Evolutionary conservation across 2,888 invertebrate genomes (phyloP), one percentile per base, ranked within the genome.

Genomic region (Stramonita haemastoma): DNA sequence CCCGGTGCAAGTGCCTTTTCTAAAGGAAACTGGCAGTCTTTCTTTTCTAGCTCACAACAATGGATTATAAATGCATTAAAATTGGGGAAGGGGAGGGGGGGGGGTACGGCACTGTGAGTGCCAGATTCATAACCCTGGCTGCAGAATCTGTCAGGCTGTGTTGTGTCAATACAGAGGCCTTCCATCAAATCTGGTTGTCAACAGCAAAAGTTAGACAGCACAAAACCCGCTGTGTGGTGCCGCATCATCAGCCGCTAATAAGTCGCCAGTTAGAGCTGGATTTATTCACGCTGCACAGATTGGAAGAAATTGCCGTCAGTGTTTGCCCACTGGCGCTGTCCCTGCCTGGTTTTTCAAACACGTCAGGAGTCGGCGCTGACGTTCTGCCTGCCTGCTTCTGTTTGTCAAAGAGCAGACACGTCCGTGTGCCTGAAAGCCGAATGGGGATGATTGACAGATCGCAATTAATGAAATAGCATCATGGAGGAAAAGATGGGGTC

Each of bases 381-480:
- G 70, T 56, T 26, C 70, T 26, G 57, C n/a, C 34, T 26, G 46
- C 26, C 26, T 8, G 66, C 36, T 32, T 6, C 34, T 86, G 57
- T 86, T 66, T 86, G 86, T 60, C 57, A 60, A 57, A 29, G 56
- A 15, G 56, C 85, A 29, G 57, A 57, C 26, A 60, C 29, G 85
- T 85, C 29, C 57, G 85, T 85, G 85, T 11, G 85, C 29, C 26
- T 57, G 85, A 60, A 85, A 85, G 85, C 85, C 11, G 29, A 34
- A 32, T 79, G 34, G 15, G 34, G 19, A 29, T n/a, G 85, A 57
- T 57, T 13, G 29, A 57, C 85, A 29, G 22, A 29, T 29, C 29
- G 29, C 26, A 56, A 87, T 87, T 87, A 90, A 90, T 90, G 89
- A 84, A 87, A 90, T 85, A 89, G 87, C 90, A 89, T 87, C 85